These are phyloP conservation scores for Notoglanidium macrostoma DNA, from an alignment of 2,797 vertebrate genomes.

Conservation along the genomic window DNA sequence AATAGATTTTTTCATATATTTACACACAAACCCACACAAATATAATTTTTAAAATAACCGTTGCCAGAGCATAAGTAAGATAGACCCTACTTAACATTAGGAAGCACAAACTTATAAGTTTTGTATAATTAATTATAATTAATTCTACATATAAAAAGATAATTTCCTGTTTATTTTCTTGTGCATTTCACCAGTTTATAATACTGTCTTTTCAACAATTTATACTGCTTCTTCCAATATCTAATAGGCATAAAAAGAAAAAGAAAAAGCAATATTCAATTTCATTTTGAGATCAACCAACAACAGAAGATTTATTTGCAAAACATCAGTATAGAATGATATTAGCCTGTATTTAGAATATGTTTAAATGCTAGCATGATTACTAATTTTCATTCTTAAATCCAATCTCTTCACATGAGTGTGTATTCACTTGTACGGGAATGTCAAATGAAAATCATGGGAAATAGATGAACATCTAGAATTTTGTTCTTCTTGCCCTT, in stretches of 20 bases:
- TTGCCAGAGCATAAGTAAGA: not conserved
- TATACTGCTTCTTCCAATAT: not conserved
- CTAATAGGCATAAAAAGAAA: not conserved
- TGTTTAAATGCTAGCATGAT: not conserved
- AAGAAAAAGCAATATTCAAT: not conserved
- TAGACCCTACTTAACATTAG: not conserved
- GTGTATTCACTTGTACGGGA: not conserved
- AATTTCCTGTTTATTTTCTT: not conserved
- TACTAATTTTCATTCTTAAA: not conserved
- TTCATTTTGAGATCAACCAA: not conserved
- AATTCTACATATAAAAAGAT: not conserved
- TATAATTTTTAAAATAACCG: not conserved
- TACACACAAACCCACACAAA: not conserved
- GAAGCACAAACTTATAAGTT: not conserved
- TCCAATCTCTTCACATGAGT: not conserved
- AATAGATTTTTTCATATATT: not conserved
- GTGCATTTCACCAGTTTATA: not conserved
- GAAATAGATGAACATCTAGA: not conserved
- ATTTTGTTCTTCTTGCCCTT: not conserved
- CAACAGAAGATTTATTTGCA: not conserved
- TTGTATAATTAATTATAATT: not conserved
- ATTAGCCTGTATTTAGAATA: not conserved
- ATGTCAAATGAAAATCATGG: not conserved
- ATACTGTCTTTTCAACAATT: too few relatives aligned
- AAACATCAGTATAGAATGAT: not conserved